Evolutionary conservation across 2,797 vertebrate genomes (phyloP).

Genomic region (Acridotheres tristis): DNA sequence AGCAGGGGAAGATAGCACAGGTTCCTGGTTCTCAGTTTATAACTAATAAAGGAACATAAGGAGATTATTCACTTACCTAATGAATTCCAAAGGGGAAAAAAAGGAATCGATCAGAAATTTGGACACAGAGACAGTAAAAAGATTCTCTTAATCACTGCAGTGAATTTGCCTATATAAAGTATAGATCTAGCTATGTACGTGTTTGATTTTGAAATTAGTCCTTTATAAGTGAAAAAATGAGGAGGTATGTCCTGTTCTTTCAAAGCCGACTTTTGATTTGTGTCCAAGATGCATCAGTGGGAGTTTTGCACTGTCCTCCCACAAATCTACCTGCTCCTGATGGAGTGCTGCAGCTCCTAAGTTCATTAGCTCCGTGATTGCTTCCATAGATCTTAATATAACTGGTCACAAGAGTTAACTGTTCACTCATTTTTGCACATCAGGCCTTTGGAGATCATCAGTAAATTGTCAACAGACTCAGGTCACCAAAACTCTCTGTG

Average conservation of each 20-base stretch:
- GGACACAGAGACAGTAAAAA: neutral
- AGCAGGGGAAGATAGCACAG: neutral
- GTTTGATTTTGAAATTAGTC: neutral
- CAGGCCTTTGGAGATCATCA: neutral
- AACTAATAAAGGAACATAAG: neutral
- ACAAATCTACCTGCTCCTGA: neutral
- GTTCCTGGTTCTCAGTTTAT: neutral
- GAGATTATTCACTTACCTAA: neutral
- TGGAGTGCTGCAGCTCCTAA: neutral
- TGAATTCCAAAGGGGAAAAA: neutral
- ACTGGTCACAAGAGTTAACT: neutral
- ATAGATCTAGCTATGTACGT: neutral
- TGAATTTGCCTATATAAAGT: neutral
- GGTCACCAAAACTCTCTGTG: neutral
- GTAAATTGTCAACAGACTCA: neutral
- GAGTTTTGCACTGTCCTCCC: slow-evolving; percentile 13
- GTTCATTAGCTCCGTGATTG: neutral
- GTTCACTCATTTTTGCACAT: neutral
- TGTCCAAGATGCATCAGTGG: neutral
- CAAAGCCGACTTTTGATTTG: neutral
- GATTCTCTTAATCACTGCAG: neutral
- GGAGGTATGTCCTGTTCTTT: neutral
- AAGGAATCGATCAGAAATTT: neutral
- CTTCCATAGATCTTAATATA: neutral
- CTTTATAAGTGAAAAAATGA: neutral